Percentiles rank a stretch among this genome's conserved stretches.
Conservation (phyloP, 2,113 vertebrate genomes). For the Pterocles orientalis region DNA sequence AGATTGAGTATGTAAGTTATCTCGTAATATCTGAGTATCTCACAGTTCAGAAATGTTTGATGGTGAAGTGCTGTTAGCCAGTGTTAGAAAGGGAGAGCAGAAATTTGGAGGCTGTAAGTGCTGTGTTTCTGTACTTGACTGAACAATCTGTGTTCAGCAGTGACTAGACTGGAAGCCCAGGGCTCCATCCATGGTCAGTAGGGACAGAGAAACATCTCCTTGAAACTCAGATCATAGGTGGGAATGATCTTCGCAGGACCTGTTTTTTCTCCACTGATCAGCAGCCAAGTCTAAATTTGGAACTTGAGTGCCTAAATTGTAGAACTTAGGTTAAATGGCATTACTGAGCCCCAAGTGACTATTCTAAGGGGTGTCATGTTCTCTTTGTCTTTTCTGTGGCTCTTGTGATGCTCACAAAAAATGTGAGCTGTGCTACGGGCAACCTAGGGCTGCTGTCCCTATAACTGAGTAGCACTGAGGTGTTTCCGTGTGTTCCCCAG, state of each 20-base stretch:
- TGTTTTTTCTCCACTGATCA: not conserved
- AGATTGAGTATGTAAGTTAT: not conserved
- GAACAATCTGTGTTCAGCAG: not conserved
- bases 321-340: not conserved
- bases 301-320: not conserved
- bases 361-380: not conserved
- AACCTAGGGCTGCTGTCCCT: not conserved
- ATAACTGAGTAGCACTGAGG: not conserved
- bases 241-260: not conserved
- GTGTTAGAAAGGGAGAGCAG: not conserved
- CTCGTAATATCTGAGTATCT: not conserved
- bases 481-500: not conserved
- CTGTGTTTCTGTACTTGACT: not conserved
- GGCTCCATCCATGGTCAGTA: not conserved
- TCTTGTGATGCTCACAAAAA: not conserved
- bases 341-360: not conserved
- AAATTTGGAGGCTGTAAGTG: not conserved
- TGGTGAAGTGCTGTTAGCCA: not conserved
- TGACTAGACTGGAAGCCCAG: not conserved
- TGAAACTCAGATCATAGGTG: rapidly evolving
- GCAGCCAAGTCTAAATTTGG: not conserved
- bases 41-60: not conserved
- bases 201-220: not conserved
- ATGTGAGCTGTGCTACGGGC: not conserved
- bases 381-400: not conserved